phyloP scores from a whole-genome alignment of 2,113 vertebrate species.

The Anolis carolinensis region DNA sequence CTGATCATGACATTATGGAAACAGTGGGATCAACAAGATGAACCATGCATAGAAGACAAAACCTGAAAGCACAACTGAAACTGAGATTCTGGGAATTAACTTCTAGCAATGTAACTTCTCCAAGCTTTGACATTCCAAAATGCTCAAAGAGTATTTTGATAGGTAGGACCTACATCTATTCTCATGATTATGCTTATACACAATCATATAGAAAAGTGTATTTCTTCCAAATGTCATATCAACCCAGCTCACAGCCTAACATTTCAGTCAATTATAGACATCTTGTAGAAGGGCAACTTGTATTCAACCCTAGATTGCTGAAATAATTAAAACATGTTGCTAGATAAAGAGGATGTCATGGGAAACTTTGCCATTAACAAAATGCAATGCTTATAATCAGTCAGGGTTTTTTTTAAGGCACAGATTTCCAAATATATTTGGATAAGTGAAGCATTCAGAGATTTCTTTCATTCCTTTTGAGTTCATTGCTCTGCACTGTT shows the following conservation, averaged over 20 bases:
- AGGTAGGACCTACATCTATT: background rate
- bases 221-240: background rate
- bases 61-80: background rate
- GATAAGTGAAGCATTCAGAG: background rate
- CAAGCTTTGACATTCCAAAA: background rate
- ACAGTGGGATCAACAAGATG: background rate
- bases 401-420: background rate
- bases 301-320: background rate
- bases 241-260: background rate
- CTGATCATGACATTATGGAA: background rate
- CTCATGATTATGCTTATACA: background rate
- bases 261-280: background rate
- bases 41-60: background rate
- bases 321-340: background rate
- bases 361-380: background rate
- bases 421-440: background rate
- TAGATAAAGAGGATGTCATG: background rate
- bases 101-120: too few relatives aligned
- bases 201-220: background rate
- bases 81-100: too few relatives aligned
- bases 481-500: background rate
- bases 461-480: conserved; percentile 23
- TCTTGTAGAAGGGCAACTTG: background rate
- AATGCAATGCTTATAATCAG: background rate
- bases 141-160: background rate